Evolutionary conservation across 2,888 invertebrate genomes (phyloP).

Genomic region (Drosophila nigricruria): DNA sequence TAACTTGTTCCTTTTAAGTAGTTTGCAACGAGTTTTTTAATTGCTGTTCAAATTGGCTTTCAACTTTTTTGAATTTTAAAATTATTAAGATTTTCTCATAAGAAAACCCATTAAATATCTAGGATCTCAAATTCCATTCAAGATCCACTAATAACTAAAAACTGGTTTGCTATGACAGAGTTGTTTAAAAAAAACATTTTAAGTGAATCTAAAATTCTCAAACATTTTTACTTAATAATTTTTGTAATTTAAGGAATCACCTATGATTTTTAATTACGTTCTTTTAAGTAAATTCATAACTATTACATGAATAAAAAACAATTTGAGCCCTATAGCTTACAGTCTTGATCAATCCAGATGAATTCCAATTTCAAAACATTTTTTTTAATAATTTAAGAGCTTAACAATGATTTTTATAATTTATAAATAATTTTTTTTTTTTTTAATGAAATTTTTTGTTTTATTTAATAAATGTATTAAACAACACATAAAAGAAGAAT

Average conservation of each 20-base stretch:
- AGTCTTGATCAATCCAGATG: background rate
- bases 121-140: background rate
- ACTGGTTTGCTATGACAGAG: too few relatives aligned
- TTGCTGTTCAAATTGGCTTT: constrained; percentile 19
- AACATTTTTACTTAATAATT: background rate
- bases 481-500: background rate
- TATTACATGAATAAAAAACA: background rate
- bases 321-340: background rate
- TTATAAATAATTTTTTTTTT: background rate
- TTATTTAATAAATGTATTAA: background rate
- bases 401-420: background rate
- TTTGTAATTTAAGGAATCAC: too few relatives aligned
- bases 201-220: background rate
- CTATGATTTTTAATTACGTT: too few relatives aligned
- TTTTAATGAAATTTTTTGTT: background rate
- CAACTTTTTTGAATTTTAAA: background rate
- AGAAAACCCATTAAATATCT: background rate
- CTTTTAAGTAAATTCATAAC: background rate
- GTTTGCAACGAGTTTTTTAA: constrained; percentile 12
- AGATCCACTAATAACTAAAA: too few relatives aligned
- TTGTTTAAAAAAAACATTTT: background rate
- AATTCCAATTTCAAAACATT: background rate
- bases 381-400: background rate
- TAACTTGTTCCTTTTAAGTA: constrained; percentile 4
- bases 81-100: background rate